Conservation (phyloP, 2,797 vertebrate species). For the Rhyacichthys aspro region DNA sequence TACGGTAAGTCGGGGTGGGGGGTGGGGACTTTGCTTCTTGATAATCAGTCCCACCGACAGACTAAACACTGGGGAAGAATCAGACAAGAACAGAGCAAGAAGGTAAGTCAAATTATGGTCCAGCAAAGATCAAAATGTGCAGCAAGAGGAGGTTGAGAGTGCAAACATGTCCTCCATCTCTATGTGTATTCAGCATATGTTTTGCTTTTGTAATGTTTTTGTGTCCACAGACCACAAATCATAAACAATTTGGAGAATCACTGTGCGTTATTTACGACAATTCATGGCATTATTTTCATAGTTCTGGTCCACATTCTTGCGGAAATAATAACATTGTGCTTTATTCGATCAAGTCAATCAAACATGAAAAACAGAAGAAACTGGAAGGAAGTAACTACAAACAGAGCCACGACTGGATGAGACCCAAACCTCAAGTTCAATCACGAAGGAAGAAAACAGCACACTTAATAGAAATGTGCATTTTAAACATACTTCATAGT, state of each 20-base stretch:
- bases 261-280: background rate
- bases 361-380: background rate
- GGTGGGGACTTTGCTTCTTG: constrained; percentile 67
- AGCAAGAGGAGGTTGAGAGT: constrained; percentile 58
- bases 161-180: constrained; percentile 6
- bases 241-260: constrained; percentile 7
- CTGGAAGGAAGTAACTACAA: background rate
- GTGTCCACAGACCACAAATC: background rate
- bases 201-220: constrained; percentile 18
- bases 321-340: background rate
- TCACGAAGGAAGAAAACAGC: background rate
- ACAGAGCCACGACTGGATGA: background rate
- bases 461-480: background rate
- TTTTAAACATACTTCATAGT: background rate
- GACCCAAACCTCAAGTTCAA: background rate
- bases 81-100: too few species aligned
- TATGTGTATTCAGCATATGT: background rate
- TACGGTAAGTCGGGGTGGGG: constrained; percentile 47
- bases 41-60: constrained; percentile 67
- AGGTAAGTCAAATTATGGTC: constrained; percentile 52
- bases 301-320: background rate
- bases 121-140: constrained; percentile 40
- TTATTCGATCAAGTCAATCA: background rate
- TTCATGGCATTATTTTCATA: constrained; percentile 5
- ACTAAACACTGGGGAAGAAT: constrained; percentile 63